A percentile compares a stretch with the other conserved stretches of the same genome.
phyloP scores from a whole-genome alignment of 2,888 invertebrate genomes.

The Zhuqinia jingwanae region DNA sequence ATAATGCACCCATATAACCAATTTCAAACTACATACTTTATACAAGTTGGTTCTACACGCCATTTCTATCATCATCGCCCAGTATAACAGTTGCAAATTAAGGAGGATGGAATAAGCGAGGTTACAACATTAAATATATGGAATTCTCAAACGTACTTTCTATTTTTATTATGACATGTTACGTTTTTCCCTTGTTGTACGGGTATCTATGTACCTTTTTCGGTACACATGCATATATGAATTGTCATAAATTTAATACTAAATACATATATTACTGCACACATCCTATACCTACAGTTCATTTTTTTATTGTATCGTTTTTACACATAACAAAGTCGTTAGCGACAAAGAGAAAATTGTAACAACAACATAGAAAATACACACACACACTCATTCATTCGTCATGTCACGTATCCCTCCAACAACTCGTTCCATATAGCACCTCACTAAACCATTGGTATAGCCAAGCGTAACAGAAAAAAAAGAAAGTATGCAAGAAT shows the following conservation, averaged over 20 bases:
- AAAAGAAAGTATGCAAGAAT: conserved; percentile 44
- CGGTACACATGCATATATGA: not conserved
- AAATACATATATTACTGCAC: not conserved
- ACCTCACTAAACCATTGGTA: not conserved
- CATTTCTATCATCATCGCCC: not conserved
- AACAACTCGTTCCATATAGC: not conserved
- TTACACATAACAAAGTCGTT: conserved; percentile 38
- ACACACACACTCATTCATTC: conserved; percentile 16
- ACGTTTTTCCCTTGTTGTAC: conserved; percentile 17
- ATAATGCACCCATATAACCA: conserved; percentile 58
- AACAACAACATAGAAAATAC: conserved; percentile 30
- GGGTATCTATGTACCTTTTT: not conserved
- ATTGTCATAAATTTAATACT: not conserved
- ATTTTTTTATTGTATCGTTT: not conserved
- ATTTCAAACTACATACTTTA: not conserved
- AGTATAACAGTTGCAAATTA: conserved; percentile 25
- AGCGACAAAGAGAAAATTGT: conserved; percentile 38
- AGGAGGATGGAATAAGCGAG: conserved; percentile 9
- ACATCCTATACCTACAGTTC: too few relatives aligned
- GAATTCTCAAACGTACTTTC: conserved; percentile 37
- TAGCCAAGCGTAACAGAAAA: conserved; percentile 26
- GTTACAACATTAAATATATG: conserved; percentile 9
- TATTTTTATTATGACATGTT: conserved; percentile 45
- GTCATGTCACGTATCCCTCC: not conserved
- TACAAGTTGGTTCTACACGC: not conserved